Percentiles rank a stretch among this genome's conserved stretches.
Conservation (phyloP, 2,113 vertebrate species). For the Manacus vitellinus region DNA sequence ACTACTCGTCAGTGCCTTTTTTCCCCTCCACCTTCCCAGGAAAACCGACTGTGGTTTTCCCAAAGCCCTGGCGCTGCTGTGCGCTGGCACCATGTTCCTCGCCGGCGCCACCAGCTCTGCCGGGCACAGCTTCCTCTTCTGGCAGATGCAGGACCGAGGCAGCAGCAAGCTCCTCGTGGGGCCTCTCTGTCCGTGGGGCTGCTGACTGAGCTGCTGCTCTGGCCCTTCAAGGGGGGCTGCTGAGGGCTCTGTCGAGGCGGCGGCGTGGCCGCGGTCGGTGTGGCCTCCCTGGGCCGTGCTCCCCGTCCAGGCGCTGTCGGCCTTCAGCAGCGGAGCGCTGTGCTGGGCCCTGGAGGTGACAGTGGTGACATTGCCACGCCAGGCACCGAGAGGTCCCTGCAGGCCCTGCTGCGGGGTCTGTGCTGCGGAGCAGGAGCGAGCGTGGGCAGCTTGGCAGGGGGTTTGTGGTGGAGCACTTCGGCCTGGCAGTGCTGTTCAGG, state of each 20-base stretch:
- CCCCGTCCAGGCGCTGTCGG: neutral
- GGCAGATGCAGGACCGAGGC: slow-evolving; percentile 86
- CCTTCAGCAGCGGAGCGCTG: slow-evolving; percentile 31
- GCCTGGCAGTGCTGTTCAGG: slow-evolving; percentile 74
- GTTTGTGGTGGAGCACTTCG: slow-evolving; percentile 68
- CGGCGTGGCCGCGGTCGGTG: slow-evolving; percentile 59
- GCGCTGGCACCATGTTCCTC: slow-evolving; percentile 74
- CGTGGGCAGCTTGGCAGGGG: slow-evolving; percentile 84
- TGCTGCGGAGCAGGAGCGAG: slow-evolving; percentile 71
- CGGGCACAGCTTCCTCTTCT: slow-evolving; percentile 84
- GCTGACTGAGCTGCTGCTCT: slow-evolving; percentile 77
- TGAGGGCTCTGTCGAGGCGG: slow-evolving; percentile 68
- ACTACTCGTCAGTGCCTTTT: slow-evolving; percentile 49
- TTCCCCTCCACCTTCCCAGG: slow-evolving; percentile 76
- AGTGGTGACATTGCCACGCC: slow-evolving; percentile 77
- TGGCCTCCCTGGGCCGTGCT: slow-evolving; percentile 78
- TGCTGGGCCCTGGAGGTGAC: slow-evolving; percentile 80
- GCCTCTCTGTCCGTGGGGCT: slow-evolving; percentile 70
- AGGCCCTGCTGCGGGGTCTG: slow-evolving; percentile 69
- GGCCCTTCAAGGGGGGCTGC: slow-evolving; percentile 56
- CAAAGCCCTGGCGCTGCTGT: slow-evolving; percentile 80
- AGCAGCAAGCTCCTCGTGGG: slow-evolving; percentile 85
- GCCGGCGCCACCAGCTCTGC: slow-evolving; percentile 59
- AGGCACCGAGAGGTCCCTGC: slow-evolving; percentile 76
- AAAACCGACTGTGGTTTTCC: slow-evolving; percentile 16